Evolutionary conservation across 1,140 invertebrate genomes (phyloP), one percentile per base, ranked within the genome.

Genomic region (Copidosoma floridanum): DNA sequence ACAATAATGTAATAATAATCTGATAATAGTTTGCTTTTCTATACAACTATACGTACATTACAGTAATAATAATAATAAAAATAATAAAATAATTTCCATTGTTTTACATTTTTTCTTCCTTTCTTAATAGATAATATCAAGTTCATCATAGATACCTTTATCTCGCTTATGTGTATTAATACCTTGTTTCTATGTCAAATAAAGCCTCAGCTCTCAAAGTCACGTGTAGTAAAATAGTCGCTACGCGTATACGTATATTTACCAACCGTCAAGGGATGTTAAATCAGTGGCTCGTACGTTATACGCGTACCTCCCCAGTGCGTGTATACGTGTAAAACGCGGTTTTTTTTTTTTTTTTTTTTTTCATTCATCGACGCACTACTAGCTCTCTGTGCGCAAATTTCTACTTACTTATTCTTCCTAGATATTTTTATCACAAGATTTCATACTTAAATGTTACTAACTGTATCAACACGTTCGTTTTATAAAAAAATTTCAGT

Each of bases 1-100:
- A 62, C 35, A 16, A 21, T 51, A 55, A 61, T 53, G n/a, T 58
- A 51, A 62, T 63, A 51, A 62, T 63, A 57, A 63, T 63, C 46
- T 57, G 55, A 53, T 53, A 18, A 37, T 63, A 62, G 47, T 47
- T 60, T 61, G 44, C 29, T 56, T 61, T 37, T 63, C 55, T 63
- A 63, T 63, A 63, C 61, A 63, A 32, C 55, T 57, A 57, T 63
- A 57, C 54, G 55, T 63, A 63, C 61, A 63, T 35, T 63, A 51
- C 50, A 62, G 51, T 62, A 50, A 50, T 35, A 55, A 56, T 27
- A 54, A 27, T 41, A 54, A 21, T 56, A 32, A 54, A 18, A 57
- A 62, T 62, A 57, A 56, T 61, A 55, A 35, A 50, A 32, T 55
- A 32, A 55, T 61, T 50, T 55, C 56, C 32, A 61, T 59, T 56